phyloP scores from a whole-genome alignment of 2,797 vertebrate genomes.

The Cichlasoma orientale region DNA sequence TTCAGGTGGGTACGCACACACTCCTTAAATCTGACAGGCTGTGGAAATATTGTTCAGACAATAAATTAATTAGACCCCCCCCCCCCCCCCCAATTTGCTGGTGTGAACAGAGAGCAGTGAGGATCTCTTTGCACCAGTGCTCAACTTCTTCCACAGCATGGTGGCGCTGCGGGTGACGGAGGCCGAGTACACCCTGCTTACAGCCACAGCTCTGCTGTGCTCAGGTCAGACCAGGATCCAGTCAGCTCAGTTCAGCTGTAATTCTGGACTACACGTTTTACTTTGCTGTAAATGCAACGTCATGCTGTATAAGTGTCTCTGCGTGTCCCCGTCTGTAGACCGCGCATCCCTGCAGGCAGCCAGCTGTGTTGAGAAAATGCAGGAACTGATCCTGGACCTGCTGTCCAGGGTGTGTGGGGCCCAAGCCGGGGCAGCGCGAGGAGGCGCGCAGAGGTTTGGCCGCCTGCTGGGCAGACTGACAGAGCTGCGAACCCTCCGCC shows the following conservation, averaged over 20 bases:
- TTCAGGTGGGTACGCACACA: constrained; percentile 61
- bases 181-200: constrained; percentile 89
- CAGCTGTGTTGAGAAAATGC: constrained; percentile 89
- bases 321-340: constrained; percentile 64
- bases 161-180: constrained; percentile 85
- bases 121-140: constrained; percentile 87
- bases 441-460: constrained; percentile 90
- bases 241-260: background rate
- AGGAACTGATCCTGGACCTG: constrained; percentile 91
- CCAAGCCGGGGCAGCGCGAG: constrained; percentile 71
- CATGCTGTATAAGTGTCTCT: background rate
- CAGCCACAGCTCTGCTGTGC: constrained; percentile 90
- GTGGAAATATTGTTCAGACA: background rate
- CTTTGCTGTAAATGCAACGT: too few relatives aligned
- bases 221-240: constrained; percentile 82
- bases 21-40: background rate
- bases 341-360: constrained; percentile 69
- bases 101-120: constrained; percentile 80
- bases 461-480: constrained; percentile 92
- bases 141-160: constrained; percentile 95
- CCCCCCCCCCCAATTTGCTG: background rate
- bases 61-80: background rate
- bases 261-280: background rate
- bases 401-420: constrained; percentile 89
- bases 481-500: constrained; percentile 91